A percentile compares a stretch with the other conserved stretches of the same genome.
These are phyloP conservation scores for Acanthococcus lagerstroemiae DNA, from an alignment of 2,888 invertebrate genomes.

Conservation along the genomic window DNA sequence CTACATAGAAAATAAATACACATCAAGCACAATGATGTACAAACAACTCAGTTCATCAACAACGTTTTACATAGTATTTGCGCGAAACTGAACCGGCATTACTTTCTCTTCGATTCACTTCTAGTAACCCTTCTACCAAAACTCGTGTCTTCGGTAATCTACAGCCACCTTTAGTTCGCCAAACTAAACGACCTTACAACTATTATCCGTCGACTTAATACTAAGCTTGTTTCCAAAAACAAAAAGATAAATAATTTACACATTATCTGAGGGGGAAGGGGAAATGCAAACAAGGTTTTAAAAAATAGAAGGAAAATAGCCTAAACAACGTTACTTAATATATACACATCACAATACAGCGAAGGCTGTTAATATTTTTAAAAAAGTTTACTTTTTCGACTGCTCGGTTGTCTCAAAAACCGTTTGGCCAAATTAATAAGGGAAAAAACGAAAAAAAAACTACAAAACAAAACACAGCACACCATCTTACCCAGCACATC, in stretches of 20 bases:
- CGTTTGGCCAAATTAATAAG: slow-evolving; percentile 17
- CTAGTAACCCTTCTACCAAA: too few species aligned
- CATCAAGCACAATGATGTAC: too few species aligned
- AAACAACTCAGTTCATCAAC: too few species aligned
- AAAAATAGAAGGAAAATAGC: slow-evolving; percentile 2
- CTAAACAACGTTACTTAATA: slow-evolving; percentile 20
- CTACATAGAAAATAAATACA: too few species aligned
- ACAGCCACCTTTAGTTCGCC: too few species aligned
- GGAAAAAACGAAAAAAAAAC: background rate
- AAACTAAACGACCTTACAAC: too few species aligned
- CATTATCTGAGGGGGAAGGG: slow-evolving; percentile 3
- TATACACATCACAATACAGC: slow-evolving; percentile 30
- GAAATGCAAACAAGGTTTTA: slow-evolving; percentile 11
- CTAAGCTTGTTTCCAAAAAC: background rate
- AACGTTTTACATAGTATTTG: too few species aligned
- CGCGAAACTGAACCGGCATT: too few species aligned
- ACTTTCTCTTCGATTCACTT: too few species aligned
- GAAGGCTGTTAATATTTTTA: background rate
- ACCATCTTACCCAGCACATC: slow-evolving; percentile 19
- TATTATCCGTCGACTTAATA: too few species aligned
- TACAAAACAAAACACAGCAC: slow-evolving; percentile 21
- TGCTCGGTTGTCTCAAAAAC: slow-evolving; percentile 21
- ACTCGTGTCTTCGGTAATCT: too few species aligned
- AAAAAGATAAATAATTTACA: background rate
- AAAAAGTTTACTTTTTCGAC: slow-evolving; percentile 13